These are phyloP conservation scores for Trachemys scripta DNA, from an alignment of 2,113 vertebrate species.

Conservation along the genomic window DNA sequence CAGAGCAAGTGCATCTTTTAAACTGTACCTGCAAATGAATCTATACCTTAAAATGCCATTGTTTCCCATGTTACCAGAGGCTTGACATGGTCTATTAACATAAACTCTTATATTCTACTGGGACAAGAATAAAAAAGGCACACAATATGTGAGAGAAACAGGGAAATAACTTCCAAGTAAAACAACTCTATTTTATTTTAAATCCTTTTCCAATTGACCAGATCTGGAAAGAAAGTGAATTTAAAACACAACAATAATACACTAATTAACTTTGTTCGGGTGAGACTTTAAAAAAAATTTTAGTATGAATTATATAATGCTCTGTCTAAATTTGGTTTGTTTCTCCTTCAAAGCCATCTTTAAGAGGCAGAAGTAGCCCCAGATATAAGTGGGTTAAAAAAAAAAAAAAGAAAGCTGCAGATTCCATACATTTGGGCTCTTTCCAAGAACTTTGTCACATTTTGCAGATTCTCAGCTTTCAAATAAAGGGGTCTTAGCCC, in stretches of 20 bases:
- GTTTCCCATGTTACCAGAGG: neutral
- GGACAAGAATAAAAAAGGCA: neutral
- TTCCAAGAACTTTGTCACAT: constrained; percentile 74
- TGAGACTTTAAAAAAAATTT: constrained; percentile 61
- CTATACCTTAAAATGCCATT: constrained; percentile 32
- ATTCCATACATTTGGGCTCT: constrained; percentile 66
- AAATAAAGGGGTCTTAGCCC: constrained; percentile 32
- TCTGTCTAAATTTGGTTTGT: neutral
- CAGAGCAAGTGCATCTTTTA: neutral
- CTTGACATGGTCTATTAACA: neutral
- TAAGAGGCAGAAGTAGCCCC: constrained; percentile 32
- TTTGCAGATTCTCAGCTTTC: constrained; percentile 63
- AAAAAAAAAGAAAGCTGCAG: neutral
- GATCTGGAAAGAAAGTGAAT: constrained; percentile 59
- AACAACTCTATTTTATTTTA: constrained; percentile 43
- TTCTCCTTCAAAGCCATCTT: constrained; percentile 49
- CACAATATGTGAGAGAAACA: constrained; percentile 52
- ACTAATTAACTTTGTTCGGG: constrained; percentile 74
- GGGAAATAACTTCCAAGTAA: constrained; percentile 47
- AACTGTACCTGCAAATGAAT: constrained; percentile 2
- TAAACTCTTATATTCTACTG: constrained; percentile 28
- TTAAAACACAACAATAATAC: constrained; percentile 58
- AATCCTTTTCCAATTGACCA: constrained; percentile 56
- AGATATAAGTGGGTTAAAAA: constrained; percentile 15
- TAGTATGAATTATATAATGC: constrained; percentile 8